Evolutionary conservation across 2,113 vertebrate genomes (phyloP), one percentile per base, ranked within the genome.

Genomic region (Tragelaphus strepsiceros): DNA sequence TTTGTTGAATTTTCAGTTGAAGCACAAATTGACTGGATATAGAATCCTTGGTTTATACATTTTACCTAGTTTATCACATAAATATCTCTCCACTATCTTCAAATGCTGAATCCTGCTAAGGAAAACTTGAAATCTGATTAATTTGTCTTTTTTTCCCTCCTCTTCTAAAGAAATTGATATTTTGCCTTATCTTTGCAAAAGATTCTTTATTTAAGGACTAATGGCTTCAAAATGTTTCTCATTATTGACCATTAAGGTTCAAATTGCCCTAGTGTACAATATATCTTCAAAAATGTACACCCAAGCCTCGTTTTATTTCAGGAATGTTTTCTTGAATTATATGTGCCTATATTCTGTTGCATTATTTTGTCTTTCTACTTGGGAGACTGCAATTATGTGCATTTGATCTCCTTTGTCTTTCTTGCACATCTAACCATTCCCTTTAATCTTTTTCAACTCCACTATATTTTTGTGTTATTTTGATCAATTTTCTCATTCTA

Each of bases 281-380:
- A 5, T 2, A 21, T 71, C 91, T 59, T 71, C 24, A 91, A 85
- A 92, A 83, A 21, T 56, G 49, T 81, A 86, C 54, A 86, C 85
- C 9, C 43, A 58, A 87, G 46, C 6, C n/a, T 89, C 67, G 16
- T 96, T 96, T 58, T 62, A 46, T 94, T 87, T 94, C 84, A 87
- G 71, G 59, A 30, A 64, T 91, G 58, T 85, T 92, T 92, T 90
- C 46, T 92, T 96, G 26, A 96, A 97, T 97, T 97, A 62, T 24
- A 89, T 85, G 88, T 97, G 96, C 92, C 97, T 85, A 90, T 96
- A 92, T 61, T 92, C 84, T 92, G 14, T 97, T 92, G 59, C 92
- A 92, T 82, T 94, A 81, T 92, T 97, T 94, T 97, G 78, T 35
- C 91, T 97, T 97, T 94, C 80, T 92, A 96, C 88, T 97, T 92